Evolutionary conservation across 2,113 vertebrate species (phyloP), one percentile per base, ranked within the genome.

Genomic region (Phocoena sinus): DNA sequence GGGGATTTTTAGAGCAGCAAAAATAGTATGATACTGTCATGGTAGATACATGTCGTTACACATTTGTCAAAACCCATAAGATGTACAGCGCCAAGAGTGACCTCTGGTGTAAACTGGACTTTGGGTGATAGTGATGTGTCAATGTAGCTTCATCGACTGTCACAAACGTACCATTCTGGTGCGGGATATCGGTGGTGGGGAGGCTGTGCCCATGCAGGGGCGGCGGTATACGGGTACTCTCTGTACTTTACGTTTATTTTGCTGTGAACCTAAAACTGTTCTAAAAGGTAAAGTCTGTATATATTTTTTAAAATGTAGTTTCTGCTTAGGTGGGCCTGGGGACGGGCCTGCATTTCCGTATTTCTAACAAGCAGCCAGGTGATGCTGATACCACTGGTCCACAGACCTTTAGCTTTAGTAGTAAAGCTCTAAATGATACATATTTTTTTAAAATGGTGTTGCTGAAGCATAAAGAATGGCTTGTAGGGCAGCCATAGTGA

Each of bases 1-100:
- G 50, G 82, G 83, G 63, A 68, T 60, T 93, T 95, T 96, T 53
- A 95, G 73, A 63, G 96, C 91, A 87, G 73, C 44, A 50, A 87
- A 88, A 93, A 83, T 63, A 67, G 11, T 44, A 47, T 73, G 74
- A 77, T 73, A 33, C 67, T 65, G 17, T 71, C 67, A 79, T 20
- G 74, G 82, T 62, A 31, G 58, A 20, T 68, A 20, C 31, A 25
- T 58, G 53, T 92, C 33, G 5, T 77, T 21, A 53, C 28, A 38
- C 2, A 44, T 58, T 67, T 93, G 80, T 93, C 36, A 50, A 73
- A 62, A 84, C 47, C 25, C 33, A n/a, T 44, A 82, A 53, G 44
- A 83, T 2, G 26, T 62, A 44, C 56, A 67, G 28, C 20, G 56
- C 36, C 68, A 26, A 41, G 68, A 83, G 41, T 73, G 47, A 87